These are phyloP conservation scores for Myopa tessellatipennis DNA, from an alignment of 2,888 invertebrate genomes.

Conservation along the genomic window DNA sequence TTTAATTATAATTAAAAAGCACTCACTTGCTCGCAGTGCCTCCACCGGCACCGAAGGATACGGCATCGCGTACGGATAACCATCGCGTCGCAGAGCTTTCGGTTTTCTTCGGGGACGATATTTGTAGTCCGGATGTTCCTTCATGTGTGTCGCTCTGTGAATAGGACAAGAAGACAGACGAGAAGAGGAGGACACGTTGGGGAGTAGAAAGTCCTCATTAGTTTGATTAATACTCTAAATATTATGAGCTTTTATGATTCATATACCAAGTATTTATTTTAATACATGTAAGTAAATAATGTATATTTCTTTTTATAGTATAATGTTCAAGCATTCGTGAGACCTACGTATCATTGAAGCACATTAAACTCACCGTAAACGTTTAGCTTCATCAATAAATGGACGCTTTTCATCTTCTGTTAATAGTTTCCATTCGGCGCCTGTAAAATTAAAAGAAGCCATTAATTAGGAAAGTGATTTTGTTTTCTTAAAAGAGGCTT, in stretches of 20 bases:
- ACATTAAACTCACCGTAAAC: constrained; percentile 71
- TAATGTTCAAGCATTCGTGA: too few species aligned
- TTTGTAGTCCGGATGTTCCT: constrained; percentile 94
- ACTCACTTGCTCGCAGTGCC: constrained; percentile 85
- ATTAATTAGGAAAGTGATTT: constrained; percentile 5
- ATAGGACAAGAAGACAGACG: constrained; percentile 38
- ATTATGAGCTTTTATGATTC: background rate
- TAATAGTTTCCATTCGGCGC: constrained; percentile 96
- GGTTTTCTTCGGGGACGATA: constrained; percentile 91
- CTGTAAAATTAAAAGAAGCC: constrained; percentile 65
- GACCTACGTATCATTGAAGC: too few species aligned
- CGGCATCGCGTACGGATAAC: constrained; percentile 92
- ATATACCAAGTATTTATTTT: background rate
- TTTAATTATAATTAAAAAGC: constrained; percentile 25
- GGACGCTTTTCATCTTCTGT: constrained; percentile 95
- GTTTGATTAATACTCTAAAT: constrained; percentile 18
- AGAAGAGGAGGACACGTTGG: background rate
- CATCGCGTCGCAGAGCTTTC: constrained; percentile 88
- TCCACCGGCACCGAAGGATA: constrained; percentile 93
- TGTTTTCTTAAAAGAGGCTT: background rate
- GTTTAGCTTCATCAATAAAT: constrained; percentile 97
- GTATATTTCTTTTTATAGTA: background rate
- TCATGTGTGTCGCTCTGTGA: constrained; percentile 89
- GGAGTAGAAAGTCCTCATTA: constrained; percentile 12
- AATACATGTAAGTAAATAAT: background rate